Percentiles rank a stretch among this genome's conserved stretches.
These are phyloP conservation scores for honey bee (Apis mellifera) DNA, from an alignment of 1,140 invertebrate genomes.

Conservation along the genomic window DNA sequence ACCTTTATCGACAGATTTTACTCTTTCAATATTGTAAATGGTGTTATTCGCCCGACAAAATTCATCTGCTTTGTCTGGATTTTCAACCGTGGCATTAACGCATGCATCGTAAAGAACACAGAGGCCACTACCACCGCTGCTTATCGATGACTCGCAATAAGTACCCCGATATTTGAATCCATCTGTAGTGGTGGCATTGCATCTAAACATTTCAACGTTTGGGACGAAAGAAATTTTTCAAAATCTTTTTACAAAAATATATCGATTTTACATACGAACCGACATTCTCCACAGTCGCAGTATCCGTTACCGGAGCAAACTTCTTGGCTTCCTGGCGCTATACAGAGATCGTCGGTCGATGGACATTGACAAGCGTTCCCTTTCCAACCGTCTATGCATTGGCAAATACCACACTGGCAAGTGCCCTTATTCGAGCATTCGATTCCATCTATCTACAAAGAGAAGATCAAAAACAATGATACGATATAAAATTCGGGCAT, in stretches of 20 bases:
- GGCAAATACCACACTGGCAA: constrained; percentile 65
- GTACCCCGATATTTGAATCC: constrained; percentile 65
- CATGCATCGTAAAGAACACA: constrained; percentile 65
- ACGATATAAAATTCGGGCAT: not conserved
- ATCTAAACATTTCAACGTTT: constrained; percentile 40
- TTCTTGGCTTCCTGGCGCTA: constrained; percentile 66
- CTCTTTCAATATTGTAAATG: constrained; percentile 51
- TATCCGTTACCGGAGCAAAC: constrained; percentile 68
- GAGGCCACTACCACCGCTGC: constrained; percentile 58
- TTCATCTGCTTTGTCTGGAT: constrained; percentile 44
- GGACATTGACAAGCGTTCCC: constrained; percentile 67
- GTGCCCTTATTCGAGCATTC: constrained; percentile 65
- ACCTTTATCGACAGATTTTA: constrained; percentile 55
- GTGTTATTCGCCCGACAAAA: constrained; percentile 57
- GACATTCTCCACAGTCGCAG: constrained; percentile 71
- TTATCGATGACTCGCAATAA: constrained; percentile 68
- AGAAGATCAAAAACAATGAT: not conserved
- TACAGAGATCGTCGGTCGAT: constrained; percentile 57
- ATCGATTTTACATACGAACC: constrained; percentile 45
- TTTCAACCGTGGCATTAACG: constrained; percentile 66
- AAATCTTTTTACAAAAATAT: not conserved
- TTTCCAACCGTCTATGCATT: constrained; percentile 65
- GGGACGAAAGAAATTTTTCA: not conserved
- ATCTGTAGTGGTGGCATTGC: constrained; percentile 62
- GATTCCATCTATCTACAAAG: constrained; percentile 60